Base-by-base conservation (phyloP, 1,140 invertebrate species). In the Hestina assimilis region DNA sequence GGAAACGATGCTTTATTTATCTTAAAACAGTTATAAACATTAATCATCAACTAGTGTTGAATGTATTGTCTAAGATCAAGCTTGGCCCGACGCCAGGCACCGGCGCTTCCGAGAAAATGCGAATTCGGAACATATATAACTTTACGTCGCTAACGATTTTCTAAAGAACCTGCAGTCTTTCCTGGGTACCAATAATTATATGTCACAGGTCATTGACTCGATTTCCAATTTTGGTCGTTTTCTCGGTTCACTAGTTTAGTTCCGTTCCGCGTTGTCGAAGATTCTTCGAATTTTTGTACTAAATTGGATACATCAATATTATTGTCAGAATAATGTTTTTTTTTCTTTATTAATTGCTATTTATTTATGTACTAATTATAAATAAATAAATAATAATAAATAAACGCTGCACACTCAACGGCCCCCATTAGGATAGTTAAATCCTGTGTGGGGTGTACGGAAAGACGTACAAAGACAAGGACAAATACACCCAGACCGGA, bases 111-210 rank as follows among this genome's bases (percentile, higher is more conserved):
- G 3, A 61, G 66, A 66, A 68, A 47, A 40, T 11, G 23, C 48
- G 42, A 48, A 69, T 58, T 64, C 23, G 50, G 66, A 57, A 54
- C 66, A 35, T 58, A 33, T 57, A 53, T 50, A 61, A 57, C 45
- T 61, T 48, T 45, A 50, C 60, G 69, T 68, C 69, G 50, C 62
- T 64, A 68, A 66, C 57, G 45, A 52, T 68, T 68, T 71, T 71
- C 65, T 64, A 60, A 63, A 57, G 66, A 71, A 71, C 58, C 54
- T 41, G 45, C 43, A 52, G 35, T 58, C 50, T 29, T 26, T 19
- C 24, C 23, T 28, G 50, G 38, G 38, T 54, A 38, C 55, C 15
- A 19, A 24, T 46, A 54, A 53, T 58, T 41, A 57, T 28, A 52
- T 58, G 33, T 42, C 48, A 60, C 45, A 42, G 60, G 58, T 58